These are phyloP conservation scores for Mobula birostris DNA, from an alignment of 2,113 vertebrate species.

Conservation along the genomic window DNA sequence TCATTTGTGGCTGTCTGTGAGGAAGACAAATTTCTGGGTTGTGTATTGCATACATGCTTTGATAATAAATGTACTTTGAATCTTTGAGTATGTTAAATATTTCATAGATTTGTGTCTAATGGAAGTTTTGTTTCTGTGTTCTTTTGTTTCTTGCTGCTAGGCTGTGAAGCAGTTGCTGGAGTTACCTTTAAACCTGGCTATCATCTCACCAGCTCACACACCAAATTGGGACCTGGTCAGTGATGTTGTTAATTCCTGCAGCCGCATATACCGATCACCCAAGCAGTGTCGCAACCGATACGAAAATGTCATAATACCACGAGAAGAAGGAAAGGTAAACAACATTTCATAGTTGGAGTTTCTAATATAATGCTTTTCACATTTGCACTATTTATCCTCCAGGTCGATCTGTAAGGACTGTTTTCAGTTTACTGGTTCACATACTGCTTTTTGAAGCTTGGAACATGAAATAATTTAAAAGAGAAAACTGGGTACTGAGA, in stretches of 20 bases:
- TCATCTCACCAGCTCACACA: slow-evolving; percentile 84
- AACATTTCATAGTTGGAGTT: background rate
- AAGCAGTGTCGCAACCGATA: slow-evolving; percentile 88
- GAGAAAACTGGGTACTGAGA: background rate
- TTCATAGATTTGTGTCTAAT: background rate
- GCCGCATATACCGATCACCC: slow-evolving; percentile 84
- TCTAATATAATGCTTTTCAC: background rate
- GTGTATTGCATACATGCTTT: too few relatives aligned
- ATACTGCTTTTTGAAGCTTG: background rate
- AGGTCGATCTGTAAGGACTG: background rate
- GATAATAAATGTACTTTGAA: too few relatives aligned
- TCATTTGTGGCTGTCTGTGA: too few relatives aligned
- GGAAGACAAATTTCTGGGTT: too few relatives aligned
- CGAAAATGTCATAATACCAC: slow-evolving; percentile 83
- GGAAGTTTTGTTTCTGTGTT: background rate
- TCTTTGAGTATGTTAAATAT: background rate
- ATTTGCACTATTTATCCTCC: background rate
- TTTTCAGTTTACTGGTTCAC: background rate
- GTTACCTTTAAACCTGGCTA: slow-evolving; percentile 78
- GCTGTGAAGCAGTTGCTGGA: slow-evolving; percentile 86
- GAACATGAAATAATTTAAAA: background rate
- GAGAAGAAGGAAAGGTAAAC: slow-evolving; percentile 85
- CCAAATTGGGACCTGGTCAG: slow-evolving; percentile 94
- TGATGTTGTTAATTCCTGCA: slow-evolving; percentile 87
- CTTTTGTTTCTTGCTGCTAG: slow-evolving; percentile 46